Conservation (phyloP, 2,113 vertebrate species). For the Oxyruncus cristatus region DNA sequence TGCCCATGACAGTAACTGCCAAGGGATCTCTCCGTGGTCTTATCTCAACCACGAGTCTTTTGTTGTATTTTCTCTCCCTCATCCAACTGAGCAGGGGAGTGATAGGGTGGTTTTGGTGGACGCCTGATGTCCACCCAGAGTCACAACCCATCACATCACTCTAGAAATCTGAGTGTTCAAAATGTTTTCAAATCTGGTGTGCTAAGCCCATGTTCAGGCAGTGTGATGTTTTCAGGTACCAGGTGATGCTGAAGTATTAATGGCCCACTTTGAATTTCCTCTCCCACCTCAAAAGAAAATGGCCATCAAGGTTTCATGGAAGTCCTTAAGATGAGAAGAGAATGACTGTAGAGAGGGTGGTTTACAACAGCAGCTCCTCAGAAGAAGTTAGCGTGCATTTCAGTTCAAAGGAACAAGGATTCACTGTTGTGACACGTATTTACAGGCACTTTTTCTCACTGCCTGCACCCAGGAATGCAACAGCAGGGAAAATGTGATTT, state of each 20-base stretch:
- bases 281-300: neutral
- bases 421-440: neutral
- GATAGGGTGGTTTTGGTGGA: too few relatives aligned
- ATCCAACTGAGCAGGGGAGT: too few relatives aligned
- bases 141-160: too few relatives aligned
- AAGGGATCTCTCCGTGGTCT: too few relatives aligned
- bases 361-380: neutral
- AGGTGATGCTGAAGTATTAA: neutral
- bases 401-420: neutral
- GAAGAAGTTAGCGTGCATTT: fast-evolving
- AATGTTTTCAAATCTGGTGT: neutral
- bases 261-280: neutral
- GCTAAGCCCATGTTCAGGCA: neutral
- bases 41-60: neutral
- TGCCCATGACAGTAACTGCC: neutral
- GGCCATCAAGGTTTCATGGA: neutral
- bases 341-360: neutral
- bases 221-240: neutral
- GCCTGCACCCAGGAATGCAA: neutral
- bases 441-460: neutral
- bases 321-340: neutral
- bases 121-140: too few relatives aligned
- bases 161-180: neutral
- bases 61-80: neutral
- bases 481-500: neutral